A percentile compares a stretch with the other conserved stretches of the same genome.
Evolutionary conservation across 2,888 invertebrate species (phyloP).

Genomic region (Biston stratarius): DNA sequence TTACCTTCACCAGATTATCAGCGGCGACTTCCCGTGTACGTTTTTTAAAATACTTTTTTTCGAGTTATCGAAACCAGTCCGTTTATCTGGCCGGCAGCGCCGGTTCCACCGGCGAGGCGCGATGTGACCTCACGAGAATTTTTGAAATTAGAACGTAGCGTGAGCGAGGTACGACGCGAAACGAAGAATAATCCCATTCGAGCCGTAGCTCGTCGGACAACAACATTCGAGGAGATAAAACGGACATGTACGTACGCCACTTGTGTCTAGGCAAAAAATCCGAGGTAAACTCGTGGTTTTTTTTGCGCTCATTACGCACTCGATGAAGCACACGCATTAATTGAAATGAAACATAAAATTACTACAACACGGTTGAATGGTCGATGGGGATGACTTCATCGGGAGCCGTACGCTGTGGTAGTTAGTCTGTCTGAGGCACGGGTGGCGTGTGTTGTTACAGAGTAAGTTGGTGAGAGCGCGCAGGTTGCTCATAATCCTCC

Average conservation of each 20-base stretch:
- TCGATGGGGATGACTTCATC: constrained; percentile 24
- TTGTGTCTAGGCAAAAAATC: constrained; percentile 46
- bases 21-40: constrained; percentile 79
- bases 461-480: constrained; percentile 4
- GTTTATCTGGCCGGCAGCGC: constrained; percentile 74
- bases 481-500: constrained; percentile 8
- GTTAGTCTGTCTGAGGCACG: too few species aligned
- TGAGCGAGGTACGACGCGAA: constrained; percentile 48
- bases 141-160: constrained; percentile 69
- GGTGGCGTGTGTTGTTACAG: not conserved
- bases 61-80: constrained; percentile 80
- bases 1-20: constrained; percentile 82
- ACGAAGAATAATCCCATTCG: constrained; percentile 47
- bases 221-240: constrained; percentile 32
- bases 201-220: constrained; percentile 23
- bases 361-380: constrained; percentile 37
- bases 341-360: constrained; percentile 34
- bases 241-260: constrained; percentile 27
- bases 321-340: constrained; percentile 36
- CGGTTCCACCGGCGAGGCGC: constrained; percentile 50
- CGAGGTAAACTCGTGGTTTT: constrained; percentile 44
- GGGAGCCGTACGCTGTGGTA: not conserved
- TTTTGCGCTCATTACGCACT: constrained; percentile 59
- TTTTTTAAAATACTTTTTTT: constrained; percentile 69
- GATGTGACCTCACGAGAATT: constrained; percentile 63